Percentiles rank a stretch among this genome's conserved stretches.
phyloP scores from a whole-genome alignment of 2,888 invertebrate genomes.

The Yponomeuta sedellus region DNA sequence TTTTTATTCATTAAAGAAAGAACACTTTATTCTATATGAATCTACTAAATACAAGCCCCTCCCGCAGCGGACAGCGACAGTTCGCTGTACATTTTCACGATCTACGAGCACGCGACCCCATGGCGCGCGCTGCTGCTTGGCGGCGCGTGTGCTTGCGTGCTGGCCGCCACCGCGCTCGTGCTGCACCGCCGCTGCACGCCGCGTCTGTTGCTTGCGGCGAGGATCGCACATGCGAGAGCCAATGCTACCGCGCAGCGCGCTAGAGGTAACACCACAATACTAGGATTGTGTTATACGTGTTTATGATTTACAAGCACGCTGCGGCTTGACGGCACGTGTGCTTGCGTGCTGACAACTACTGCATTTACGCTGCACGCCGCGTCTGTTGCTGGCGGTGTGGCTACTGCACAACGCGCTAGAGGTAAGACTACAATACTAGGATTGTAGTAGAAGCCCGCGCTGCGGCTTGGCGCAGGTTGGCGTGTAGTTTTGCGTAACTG shows the following conservation, averaged over 20 bases:
- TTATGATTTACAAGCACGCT: slow-evolving; percentile 30
- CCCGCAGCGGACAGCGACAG: slow-evolving; percentile 2
- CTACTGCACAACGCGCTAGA: slow-evolving; percentile 55
- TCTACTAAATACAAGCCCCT: neutral
- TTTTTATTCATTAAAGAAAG: too few relatives aligned
- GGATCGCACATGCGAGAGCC: slow-evolving; percentile 52
- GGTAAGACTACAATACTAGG: slow-evolving; percentile 31
- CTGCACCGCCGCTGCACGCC: slow-evolving; percentile 71
- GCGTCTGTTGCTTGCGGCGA: slow-evolving; percentile 51
- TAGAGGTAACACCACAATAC: slow-evolving; percentile 39
- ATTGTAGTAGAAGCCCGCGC: slow-evolving; percentile 20
- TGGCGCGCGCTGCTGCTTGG: slow-evolving; percentile 76
- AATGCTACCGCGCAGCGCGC: slow-evolving; percentile 52
- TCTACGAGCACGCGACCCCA: slow-evolving; percentile 44
- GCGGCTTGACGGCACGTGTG: slow-evolving; percentile 65
- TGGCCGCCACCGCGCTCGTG: slow-evolving; percentile 63
- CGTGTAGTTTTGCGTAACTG: too few relatives aligned
- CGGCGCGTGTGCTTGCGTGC: slow-evolving; percentile 62
- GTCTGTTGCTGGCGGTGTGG: slow-evolving; percentile 55
- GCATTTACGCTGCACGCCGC: slow-evolving; percentile 68
- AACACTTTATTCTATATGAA: too few relatives aligned
- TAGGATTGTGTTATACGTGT: neutral
- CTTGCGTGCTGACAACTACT: slow-evolving; percentile 64
- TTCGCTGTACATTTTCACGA: neutral
- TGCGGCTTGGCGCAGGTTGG: slow-evolving; percentile 70